Percentiles rank a stretch among this genome's conserved stretches.
These are phyloP conservation scores for Euleptes europaea DNA, from an alignment of 2,113 vertebrate species.

Conservation along the genomic window DNA sequence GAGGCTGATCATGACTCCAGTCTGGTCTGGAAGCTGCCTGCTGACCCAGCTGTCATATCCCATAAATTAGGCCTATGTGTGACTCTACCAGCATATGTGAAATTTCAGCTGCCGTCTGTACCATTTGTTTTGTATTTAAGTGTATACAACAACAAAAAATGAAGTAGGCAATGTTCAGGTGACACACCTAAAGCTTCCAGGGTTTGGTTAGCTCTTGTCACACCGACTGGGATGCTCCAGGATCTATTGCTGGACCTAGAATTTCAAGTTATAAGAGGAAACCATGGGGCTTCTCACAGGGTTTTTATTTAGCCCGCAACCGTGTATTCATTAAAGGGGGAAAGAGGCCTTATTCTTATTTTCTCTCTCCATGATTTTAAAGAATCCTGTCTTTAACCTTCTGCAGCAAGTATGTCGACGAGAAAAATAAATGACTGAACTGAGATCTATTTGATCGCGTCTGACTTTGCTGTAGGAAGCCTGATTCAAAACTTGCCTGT, in stretches of 20 bases:
- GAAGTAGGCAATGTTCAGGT: neutral
- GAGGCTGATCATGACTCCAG: too few relatives aligned
- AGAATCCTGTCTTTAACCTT: constrained; percentile 1
- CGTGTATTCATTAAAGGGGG: neutral
- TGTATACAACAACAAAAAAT: neutral
- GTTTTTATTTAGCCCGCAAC: neutral
- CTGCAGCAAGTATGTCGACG: neutral
- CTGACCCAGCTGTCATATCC: neutral
- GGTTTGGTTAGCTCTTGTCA: neutral
- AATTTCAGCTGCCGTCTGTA: neutral
- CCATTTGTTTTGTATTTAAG: neutral
- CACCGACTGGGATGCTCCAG: neutral
- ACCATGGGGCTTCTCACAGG: neutral
- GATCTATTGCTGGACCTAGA: neutral
- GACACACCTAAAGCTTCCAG: neutral
- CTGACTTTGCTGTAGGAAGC: neutral
- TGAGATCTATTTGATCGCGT: neutral
- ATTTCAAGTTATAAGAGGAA: neutral
- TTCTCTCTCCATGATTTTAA: constrained; percentile 14
- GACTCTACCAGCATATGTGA: neutral
- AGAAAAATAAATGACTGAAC: neutral
- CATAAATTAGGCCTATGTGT: neutral
- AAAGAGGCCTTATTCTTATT: neutral
- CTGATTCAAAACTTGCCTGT: constrained; percentile 12
- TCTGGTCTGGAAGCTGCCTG: too few relatives aligned